Percentiles rank a stretch among this genome's conserved stretches.
Evolutionary conservation across 2,797 vertebrate genomes (phyloP).

Genomic region (Sebastolobus altivelis): DNA sequence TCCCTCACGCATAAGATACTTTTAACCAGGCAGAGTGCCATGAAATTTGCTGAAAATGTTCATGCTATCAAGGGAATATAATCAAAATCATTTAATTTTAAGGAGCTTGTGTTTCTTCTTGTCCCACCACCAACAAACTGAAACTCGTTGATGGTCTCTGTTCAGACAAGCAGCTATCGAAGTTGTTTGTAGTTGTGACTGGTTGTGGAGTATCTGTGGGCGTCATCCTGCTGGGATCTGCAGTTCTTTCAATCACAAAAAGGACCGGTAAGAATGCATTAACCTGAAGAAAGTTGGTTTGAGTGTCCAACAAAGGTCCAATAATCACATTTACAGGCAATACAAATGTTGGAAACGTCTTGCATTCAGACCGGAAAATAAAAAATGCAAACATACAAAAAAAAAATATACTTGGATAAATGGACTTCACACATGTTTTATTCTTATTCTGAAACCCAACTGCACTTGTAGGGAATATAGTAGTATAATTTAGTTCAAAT

Average conservation of each 20-base stretch:
- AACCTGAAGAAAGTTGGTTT: background rate
- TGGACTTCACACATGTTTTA: background rate
- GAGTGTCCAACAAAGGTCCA: background rate
- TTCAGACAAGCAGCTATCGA: background rate
- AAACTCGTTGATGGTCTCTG: background rate
- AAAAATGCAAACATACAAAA: background rate
- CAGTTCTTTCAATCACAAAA: background rate
- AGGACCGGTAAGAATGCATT: background rate
- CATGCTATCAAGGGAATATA: background rate
- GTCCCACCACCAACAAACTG: background rate
- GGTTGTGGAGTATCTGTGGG: background rate
- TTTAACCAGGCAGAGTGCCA: rapidly evolving
- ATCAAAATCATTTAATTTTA: background rate
- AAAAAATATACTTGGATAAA: background rate
- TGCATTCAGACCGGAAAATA: background rate
- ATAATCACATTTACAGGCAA: background rate
- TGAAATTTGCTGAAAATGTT: background rate
- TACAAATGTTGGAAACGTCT: background rate
- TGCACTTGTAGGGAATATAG: background rate
- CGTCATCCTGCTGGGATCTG: background rate
- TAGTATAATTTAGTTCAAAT: rapidly evolving
- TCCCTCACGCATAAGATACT: background rate
- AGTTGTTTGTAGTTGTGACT: background rate
- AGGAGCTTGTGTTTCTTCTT: background rate
- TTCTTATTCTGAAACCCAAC: background rate